Base-by-base conservation (phyloP, 2,113 vertebrate species). In the Eleginops maclovinus region DNA sequence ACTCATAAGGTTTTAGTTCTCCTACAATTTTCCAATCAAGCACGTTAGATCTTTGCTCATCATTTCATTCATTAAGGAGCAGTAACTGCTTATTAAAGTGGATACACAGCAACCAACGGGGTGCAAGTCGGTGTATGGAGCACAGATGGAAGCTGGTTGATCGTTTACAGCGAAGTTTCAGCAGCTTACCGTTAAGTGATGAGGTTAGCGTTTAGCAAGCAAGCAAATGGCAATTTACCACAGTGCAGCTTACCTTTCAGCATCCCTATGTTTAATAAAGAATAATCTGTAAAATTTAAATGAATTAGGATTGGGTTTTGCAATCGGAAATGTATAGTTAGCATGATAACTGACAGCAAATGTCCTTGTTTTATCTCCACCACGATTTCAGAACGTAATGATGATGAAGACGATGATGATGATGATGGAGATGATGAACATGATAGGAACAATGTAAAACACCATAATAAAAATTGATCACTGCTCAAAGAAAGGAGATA, bases 231-330 rank as follows among this genome's bases (percentile, higher is more conserved):
- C 16, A 4, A 65, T 62, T 83, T 19, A 72, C 44, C 67, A 59
- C 72, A 14, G 47, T 11, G 31, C 9, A 31, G 53, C 94, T 94
- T 94, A 94, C 94, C 93, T 94, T 22, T 64, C 64, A 31, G 84
- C 78, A 72, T 88, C 79, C 9, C 69, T 85, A 88, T 53, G 75
- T 88, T 93, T 92, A 85, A 82, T 83, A 91, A 94, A 90, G 91
- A 94, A 94, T 77, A 94, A 95, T 94, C 94, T 92, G 92, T 61
- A 66, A 91, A 87, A 79, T 81, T 82, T 78, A 11, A 53, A 83
- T 47, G 0, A 77, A 79, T 91, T 70, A 85, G 69, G 19, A 64
- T 81, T 64, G 51, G 50, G 10, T 51, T 2, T 49, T 24, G 17
- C 0, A 43, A 13, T 6, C 0, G 0, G 55, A 56, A 50, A 72